Evolutionary conservation across 92 coral and sea anemone species (phyloP), one percentile per base, ranked within the genome.

Genomic region (Heliopora coerulea): DNA sequence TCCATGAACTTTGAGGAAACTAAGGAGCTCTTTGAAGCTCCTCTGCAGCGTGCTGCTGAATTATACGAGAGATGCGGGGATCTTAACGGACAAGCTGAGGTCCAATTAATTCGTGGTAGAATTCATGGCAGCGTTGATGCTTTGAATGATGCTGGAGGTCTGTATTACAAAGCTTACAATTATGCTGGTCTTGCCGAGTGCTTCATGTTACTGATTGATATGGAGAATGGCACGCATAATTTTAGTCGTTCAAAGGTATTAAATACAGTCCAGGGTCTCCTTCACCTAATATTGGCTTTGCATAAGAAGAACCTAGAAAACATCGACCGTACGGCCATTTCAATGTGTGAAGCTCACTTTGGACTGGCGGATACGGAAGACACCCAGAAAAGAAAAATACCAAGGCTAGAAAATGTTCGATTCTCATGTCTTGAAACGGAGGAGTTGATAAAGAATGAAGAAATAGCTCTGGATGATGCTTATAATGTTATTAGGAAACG

Each of bases 111-210:
- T 24, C 73, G 63, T 23, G 97, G 97, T 8, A 74, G 76, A 52
- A 64, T 70, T 49, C 54, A 54, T 24, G 13, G 50, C 2, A 59
- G 83, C 19, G 19, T 44, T n/a, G 50, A 62, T 4, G 48, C 28
- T 54, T 64, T 91, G 5, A 49, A 65, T 13, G 88, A 84, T 27
- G 88, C 91, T 46, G 88, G 96, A 11, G 78, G 63, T 60, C 23
- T 77, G 41, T 91, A 84, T 59, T 56, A 86, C 75, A 67, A 49
- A 18, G 54, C 79, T 26, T 39, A 63, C 61, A 86, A 89, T 50
- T 77, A 65, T 80, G 80, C 88, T 58, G 97, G 96, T 88, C 81
- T 37, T 40, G 79, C 68, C 19, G 97, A 91, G 73, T 79, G 82
- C 28, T 79, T 86, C 12, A 59, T 61, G 26, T 60, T 86, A 49